Conservation (phyloP, 2,797 vertebrate genomes). For the Naso thynnoides region DNA sequence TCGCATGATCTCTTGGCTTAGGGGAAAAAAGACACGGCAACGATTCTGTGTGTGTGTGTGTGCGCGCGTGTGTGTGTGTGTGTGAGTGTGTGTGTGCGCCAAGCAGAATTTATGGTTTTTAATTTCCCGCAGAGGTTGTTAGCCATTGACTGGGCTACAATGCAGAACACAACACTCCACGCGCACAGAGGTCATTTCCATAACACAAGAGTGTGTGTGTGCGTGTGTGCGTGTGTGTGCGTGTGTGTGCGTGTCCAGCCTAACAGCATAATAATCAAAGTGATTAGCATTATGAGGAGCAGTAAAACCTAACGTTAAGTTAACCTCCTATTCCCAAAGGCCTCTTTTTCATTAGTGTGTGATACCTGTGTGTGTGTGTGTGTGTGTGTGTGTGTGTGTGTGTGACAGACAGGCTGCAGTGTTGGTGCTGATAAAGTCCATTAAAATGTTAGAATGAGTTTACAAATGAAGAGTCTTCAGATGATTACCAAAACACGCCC, state of each 20-base stretch:
- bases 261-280: constrained; percentile 65
- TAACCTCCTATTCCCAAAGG: constrained; percentile 71
- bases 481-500: constrained; percentile 50
- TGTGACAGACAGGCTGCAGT: constrained; percentile 32
- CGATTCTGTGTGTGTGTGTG: constrained; percentile 6
- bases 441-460: constrained; percentile 67
- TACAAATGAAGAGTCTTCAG: constrained; percentile 65
- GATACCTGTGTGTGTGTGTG: constrained; percentile 29
- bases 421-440: constrained; percentile 68
- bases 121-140: constrained; percentile 95
- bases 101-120: constrained; percentile 99
- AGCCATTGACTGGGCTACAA: constrained; percentile 91
- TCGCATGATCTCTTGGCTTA: constrained; percentile 14
- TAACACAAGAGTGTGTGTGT: constrained; percentile 45
- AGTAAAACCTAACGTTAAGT: constrained; percentile 73
- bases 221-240: constrained; percentile 44
- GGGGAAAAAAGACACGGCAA: neutral
- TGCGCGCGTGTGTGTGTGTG: constrained; percentile 18
- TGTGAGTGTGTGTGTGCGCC: constrained; percentile 66
- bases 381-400: constrained; percentile 26
- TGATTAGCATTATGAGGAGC: constrained; percentile 77
- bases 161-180: constrained; percentile 90
- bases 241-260: constrained; percentile 29
- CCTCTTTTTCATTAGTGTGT: constrained; percentile 71
- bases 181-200: constrained; percentile 91